Percentiles rank a stretch among this genome's conserved stretches.
phyloP scores from a whole-genome alignment of 2,888 invertebrate genomes.

The Lasioglossum vierecki region DNA sequence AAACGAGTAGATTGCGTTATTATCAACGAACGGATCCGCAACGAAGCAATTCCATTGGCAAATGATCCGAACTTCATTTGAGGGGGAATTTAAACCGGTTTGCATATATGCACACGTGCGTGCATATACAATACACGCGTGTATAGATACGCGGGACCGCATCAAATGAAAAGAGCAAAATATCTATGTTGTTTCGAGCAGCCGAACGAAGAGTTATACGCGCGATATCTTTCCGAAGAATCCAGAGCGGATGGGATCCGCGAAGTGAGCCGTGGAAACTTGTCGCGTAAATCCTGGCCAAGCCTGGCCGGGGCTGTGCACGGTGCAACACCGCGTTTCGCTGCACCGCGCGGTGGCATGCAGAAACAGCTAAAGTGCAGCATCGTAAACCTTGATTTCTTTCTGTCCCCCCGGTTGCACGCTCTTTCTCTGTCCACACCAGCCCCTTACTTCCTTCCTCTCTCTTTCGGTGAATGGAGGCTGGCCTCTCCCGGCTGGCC shows the following conservation, averaged over 20 bases:
- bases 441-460: neutral
- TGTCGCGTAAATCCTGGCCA: slow-evolving; percentile 63
- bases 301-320: neutral
- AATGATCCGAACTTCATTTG: slow-evolving; percentile 45
- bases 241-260: slow-evolving; percentile 47
- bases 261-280: slow-evolving; percentile 63
- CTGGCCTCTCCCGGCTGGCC: slow-evolving; percentile 27
- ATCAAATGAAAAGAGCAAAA: slow-evolving; percentile 6
- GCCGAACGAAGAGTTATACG: neutral
- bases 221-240: slow-evolving; percentile 37
- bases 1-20: slow-evolving; percentile 1
- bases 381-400: slow-evolving; percentile 68
- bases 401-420: slow-evolving; percentile 20
- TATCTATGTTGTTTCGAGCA: slow-evolving; percentile 32
- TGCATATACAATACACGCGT: neutral
- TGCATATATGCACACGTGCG: neutral
- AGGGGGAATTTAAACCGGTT: slow-evolving; percentile 50
- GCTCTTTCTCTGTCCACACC: neutral
- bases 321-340: slow-evolving; percentile 30
- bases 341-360: slow-evolving; percentile 59
- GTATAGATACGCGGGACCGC: neutral
- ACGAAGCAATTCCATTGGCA: slow-evolving; percentile 41
- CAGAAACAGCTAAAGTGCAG: slow-evolving; percentile 67
- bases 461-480: slow-evolving; percentile 54
- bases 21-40: slow-evolving; percentile 23